Percentiles rank a stretch among this genome's conserved stretches.
Evolutionary conservation across 2,113 vertebrate genomes (phyloP).

Genomic region (Pomatorhinus ruficollis): DNA sequence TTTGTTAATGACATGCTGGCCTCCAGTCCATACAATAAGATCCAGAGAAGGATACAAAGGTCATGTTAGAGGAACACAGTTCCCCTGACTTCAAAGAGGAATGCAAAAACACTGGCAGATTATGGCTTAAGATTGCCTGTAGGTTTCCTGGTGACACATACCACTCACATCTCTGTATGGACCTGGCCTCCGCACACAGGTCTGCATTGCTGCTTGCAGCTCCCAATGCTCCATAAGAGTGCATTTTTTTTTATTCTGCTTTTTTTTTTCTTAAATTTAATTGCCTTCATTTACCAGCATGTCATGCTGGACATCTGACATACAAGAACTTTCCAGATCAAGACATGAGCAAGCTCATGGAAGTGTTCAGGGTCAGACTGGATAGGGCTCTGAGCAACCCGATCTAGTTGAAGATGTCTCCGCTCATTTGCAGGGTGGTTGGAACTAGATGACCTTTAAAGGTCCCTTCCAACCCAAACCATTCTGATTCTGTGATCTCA

Average conservation of each 20-base stretch:
- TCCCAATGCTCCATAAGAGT: fast-evolving
- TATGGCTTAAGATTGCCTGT: neutral
- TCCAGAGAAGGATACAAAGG: slow-evolving; percentile 36
- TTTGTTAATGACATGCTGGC: slow-evolving; percentile 26
- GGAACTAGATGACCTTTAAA: neutral
- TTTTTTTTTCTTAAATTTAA: neutral
- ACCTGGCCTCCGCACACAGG: neutral
- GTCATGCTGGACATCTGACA: neutral
- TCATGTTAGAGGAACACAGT: neutral
- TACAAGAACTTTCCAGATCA: neutral
- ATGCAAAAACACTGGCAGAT: neutral
- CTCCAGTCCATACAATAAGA: slow-evolving; percentile 2
- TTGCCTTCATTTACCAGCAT: neutral
- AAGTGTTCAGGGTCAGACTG: neutral
- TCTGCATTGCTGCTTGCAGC: neutral
- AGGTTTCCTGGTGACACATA: neutral
- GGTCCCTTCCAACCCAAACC: neutral
- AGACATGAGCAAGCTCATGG: neutral
- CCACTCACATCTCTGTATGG: neutral
- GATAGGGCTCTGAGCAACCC: neutral
- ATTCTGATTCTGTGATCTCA: neutral
- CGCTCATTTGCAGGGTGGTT: fast-evolving
- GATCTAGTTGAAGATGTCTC: neutral
- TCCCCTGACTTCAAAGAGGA: slow-evolving; percentile 14
- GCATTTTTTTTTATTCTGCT: neutral